Evolutionary conservation across 1,140 invertebrate species (phyloP).

Genomic region (Lordiphosa clarofinis): DNA sequence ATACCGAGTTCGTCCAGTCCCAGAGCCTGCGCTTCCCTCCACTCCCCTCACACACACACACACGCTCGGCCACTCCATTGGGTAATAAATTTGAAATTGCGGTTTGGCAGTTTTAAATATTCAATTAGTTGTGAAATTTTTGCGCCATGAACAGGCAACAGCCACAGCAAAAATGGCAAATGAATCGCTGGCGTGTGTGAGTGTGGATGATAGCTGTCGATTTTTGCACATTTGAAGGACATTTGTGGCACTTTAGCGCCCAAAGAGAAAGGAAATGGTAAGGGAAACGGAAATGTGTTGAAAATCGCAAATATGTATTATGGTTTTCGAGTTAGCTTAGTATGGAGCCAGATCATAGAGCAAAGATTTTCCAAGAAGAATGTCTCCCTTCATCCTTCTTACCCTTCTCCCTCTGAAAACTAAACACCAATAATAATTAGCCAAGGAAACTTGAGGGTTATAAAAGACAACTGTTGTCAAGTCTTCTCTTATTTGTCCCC

Average conservation of each 20-base stretch:
- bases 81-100: constrained; percentile 79
- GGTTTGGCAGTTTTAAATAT: constrained; percentile 78
- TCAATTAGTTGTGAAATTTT: constrained; percentile 78
- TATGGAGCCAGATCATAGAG: too few relatives aligned
- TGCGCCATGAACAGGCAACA: constrained; percentile 36
- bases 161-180: constrained; percentile 34
- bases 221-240: constrained; percentile 47
- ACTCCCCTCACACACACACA: too few relatives aligned
- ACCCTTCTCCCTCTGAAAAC: constrained; percentile 15
- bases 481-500: constrained; percentile 1
- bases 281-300: constrained; percentile 8
- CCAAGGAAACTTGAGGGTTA: constrained; percentile 27
- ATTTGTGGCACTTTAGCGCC: constrained; percentile 21
- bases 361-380: too few relatives aligned
- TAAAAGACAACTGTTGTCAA: constrained; percentile 55
- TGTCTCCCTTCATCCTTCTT: too few relatives aligned
- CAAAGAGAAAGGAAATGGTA: constrained; percentile 4
- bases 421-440: constrained; percentile 55
- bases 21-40: too few relatives aligned
- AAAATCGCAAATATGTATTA: constrained; percentile 5
- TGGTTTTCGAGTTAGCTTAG: too few relatives aligned
- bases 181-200: constrained; percentile 10
- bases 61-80: constrained; percentile 11
- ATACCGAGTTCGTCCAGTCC: constrained; percentile 41
- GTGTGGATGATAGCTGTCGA: constrained; percentile 46